Evolutionary conservation across 2,797 vertebrate species (phyloP).

Genomic region (Sebastes cheni): DNA sequence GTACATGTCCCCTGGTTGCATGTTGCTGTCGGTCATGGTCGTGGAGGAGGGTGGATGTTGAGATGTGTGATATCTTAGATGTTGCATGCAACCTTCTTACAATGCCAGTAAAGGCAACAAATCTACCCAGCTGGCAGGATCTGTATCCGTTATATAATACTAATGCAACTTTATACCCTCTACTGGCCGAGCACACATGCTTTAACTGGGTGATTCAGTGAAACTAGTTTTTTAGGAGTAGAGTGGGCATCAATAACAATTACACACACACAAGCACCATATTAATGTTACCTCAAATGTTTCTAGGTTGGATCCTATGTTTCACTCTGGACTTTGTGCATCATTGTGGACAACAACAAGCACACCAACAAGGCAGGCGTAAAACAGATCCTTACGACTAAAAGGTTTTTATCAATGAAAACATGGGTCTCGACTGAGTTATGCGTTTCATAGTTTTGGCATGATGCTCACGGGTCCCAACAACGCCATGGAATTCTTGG

Average conservation of each 20-base stretch:
- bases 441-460: background rate
- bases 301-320: background rate
- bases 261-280: conserved; percentile 16
- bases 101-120: background rate
- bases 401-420: background rate
- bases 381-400: background rate
- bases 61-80: conserved; percentile 28
- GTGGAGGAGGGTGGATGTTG: conserved; percentile 3
- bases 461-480: conserved; percentile 2
- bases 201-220: background rate
- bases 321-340: conserved; percentile 9
- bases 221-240: background rate
- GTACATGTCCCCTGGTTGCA: conserved; percentile 19
- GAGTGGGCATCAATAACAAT: conserved; percentile 8
- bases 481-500: conserved; percentile 8
- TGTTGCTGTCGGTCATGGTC: background rate
- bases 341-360: conserved; percentile 30
- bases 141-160: conserved; percentile 4
- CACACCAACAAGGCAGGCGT: conserved; percentile 18
- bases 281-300: conserved; percentile 30
- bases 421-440: background rate
- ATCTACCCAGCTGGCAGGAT: background rate
- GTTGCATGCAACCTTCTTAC: conserved; percentile 55
- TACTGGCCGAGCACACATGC: conserved; percentile 31
- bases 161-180: conserved; percentile 31